Conservation (phyloP, 1,140 invertebrate genomes). For the Drosophila aff. region DNA sequence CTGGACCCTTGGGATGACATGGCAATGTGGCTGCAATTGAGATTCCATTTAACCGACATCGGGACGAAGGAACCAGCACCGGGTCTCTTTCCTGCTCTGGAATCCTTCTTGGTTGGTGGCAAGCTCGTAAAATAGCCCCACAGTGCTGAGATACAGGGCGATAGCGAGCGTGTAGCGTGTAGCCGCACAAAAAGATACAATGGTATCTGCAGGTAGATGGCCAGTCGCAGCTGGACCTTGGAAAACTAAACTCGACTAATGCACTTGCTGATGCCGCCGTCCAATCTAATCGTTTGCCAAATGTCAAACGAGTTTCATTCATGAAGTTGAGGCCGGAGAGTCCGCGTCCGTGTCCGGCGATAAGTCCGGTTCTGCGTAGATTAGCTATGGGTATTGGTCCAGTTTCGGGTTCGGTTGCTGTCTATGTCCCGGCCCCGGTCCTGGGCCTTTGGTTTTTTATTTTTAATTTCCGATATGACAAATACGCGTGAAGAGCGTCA, state of each 20-base stretch:
- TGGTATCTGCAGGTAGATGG: slow-evolving; percentile 63
- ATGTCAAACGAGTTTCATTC: slow-evolving; percentile 72
- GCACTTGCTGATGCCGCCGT: slow-evolving; percentile 50
- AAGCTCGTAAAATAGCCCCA: slow-evolving; percentile 49
- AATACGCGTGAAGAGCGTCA: slow-evolving; percentile 76
- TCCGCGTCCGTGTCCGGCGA: slow-evolving; percentile 24
- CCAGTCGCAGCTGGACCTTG: slow-evolving; percentile 51
- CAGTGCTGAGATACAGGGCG: slow-evolving; percentile 8
- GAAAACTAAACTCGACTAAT: slow-evolving; percentile 63
- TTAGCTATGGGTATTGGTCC: slow-evolving; percentile 8
- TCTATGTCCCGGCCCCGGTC: background rate
- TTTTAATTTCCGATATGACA: slow-evolving; percentile 64
- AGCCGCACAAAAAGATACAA: slow-evolving; percentile 71
- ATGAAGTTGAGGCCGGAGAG: slow-evolving; percentile 17
- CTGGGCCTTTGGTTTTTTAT: background rate
- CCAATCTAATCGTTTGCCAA: slow-evolving; percentile 77
- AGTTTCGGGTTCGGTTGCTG: slow-evolving; percentile 1
- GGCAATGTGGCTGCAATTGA: slow-evolving; percentile 14
- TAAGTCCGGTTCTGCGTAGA: slow-evolving; percentile 29
- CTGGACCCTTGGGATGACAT: slow-evolving; percentile 14
- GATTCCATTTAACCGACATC: slow-evolving; percentile 13
- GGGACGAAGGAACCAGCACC: background rate
- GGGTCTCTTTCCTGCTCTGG: slow-evolving; percentile 8
- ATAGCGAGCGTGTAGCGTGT: slow-evolving; percentile 61
- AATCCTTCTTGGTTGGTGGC: slow-evolving; percentile 63